phyloP scores from a whole-genome alignment of 1,140 invertebrate genomes.

The Rhopalosiphum padi region DNA sequence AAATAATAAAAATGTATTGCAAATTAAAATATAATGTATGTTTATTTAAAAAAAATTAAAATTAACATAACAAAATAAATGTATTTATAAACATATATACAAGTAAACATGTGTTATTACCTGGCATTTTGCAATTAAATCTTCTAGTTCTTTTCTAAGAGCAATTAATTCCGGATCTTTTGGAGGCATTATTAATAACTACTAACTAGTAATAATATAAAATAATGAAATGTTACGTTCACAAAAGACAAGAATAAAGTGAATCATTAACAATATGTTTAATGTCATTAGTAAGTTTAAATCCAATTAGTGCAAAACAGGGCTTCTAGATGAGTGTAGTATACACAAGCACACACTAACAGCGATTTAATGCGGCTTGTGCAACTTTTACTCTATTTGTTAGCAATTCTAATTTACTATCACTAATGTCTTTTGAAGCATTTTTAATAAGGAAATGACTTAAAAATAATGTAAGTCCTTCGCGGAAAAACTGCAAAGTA shows the following conservation, averaged over 20 bases:
- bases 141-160: slow-evolving; percentile 80
- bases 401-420: slow-evolving; percentile 65
- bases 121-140: slow-evolving; percentile 76
- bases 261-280: slow-evolving; percentile 32
- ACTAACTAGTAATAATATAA: slow-evolving; percentile 49
- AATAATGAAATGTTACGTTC: slow-evolving; percentile 38
- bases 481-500: slow-evolving; percentile 76
- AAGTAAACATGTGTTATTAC: slow-evolving; percentile 63
- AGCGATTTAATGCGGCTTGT: slow-evolving; percentile 28
- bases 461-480: slow-evolving; percentile 80
- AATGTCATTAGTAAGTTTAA: slow-evolving; percentile 37
- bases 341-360: slow-evolving; percentile 2
- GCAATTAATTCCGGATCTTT: slow-evolving; percentile 79
- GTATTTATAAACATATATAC: background rate
- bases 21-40: background rate
- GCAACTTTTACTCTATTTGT: slow-evolving; percentile 40
- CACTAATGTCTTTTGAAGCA: slow-evolving; percentile 64
- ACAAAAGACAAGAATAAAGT: slow-evolving; percentile 40
- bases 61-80: background rate
- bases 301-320: slow-evolving; percentile 51
- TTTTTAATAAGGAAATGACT: slow-evolving; percentile 79
- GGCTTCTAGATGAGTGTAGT: slow-evolving; percentile 35
- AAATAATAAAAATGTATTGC: background rate
- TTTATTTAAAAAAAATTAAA: background rate
- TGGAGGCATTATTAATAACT: slow-evolving; percentile 66